phyloP scores from a whole-genome alignment of 2,888 invertebrate genomes.

The Ormyrus labotus region DNA sequence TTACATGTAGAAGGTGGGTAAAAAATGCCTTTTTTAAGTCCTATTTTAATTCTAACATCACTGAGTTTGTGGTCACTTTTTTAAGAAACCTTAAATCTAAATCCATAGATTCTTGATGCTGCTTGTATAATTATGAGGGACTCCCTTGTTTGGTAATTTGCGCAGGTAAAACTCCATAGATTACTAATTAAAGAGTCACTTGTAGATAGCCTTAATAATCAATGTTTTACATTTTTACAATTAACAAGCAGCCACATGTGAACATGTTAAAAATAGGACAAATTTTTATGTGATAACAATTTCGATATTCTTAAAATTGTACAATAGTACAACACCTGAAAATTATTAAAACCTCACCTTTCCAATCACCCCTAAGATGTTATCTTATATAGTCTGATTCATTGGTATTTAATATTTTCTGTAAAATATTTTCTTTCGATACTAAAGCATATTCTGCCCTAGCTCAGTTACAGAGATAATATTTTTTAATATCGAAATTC shows the following conservation, averaged over 20 bases:
- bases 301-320: slow-evolving; percentile 55
- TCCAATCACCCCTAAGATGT: slow-evolving; percentile 72
- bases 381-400: slow-evolving; percentile 65
- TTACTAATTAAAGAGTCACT: background rate
- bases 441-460: slow-evolving; percentile 73
- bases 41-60: slow-evolving; percentile 23
- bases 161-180: background rate
- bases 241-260: slow-evolving; percentile 64
- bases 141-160: slow-evolving; percentile 15
- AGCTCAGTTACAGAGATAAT: slow-evolving; percentile 64
- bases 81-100: slow-evolving; percentile 5
- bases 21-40: slow-evolving; percentile 16
- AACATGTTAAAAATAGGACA: slow-evolving; percentile 59
- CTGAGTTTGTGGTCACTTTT: slow-evolving; percentile 7
- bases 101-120: slow-evolving; percentile 35
- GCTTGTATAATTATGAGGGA: slow-evolving; percentile 2
- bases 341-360: slow-evolving; percentile 75
- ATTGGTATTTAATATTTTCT: slow-evolving; percentile 68
- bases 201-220: background rate
- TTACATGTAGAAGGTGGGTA: background rate
- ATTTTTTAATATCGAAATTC: slow-evolving; percentile 58
- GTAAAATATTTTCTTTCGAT: slow-evolving; percentile 71
- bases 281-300: slow-evolving; percentile 44
- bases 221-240: slow-evolving; percentile 38
- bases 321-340: slow-evolving; percentile 71